A percentile compares a stretch with the other conserved stretches of the same genome.
Conservation (phyloP, 2,888 invertebrate genomes). For the Amorpha juglandis region DNA sequence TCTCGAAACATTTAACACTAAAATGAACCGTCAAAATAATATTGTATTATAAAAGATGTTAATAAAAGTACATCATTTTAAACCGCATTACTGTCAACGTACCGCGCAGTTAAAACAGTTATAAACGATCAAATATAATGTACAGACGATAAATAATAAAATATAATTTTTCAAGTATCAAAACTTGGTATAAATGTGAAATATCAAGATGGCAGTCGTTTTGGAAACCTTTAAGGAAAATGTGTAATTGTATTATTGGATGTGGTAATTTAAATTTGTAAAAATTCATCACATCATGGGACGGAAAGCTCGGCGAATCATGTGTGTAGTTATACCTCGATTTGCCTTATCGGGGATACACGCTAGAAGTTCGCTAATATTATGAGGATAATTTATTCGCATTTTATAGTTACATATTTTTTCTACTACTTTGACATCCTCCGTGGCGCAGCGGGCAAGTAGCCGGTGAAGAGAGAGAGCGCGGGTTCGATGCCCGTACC, state of each 20-base stretch:
- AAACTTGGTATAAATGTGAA: neutral
- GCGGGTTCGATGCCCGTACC: too few relatives aligned
- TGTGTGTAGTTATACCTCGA: too few relatives aligned
- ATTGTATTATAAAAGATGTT: constrained; percentile 13
- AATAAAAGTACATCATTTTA: constrained; percentile 18
- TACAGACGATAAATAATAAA: constrained; percentile 14
- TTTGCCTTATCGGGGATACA: too few relatives aligned
- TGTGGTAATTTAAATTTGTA: neutral
- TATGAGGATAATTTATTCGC: too few relatives aligned
- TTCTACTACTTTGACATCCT: too few relatives aligned
- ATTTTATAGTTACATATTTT: too few relatives aligned
- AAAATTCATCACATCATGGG: neutral
- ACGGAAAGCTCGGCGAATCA: neutral
- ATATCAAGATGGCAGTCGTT: neutral
- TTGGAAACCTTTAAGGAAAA: neutral
- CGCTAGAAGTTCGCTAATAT: too few relatives aligned
- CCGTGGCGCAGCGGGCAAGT: too few relatives aligned
- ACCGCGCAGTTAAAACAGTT: constrained; percentile 7
- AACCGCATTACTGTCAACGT: constrained; percentile 12
- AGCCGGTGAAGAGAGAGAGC: too few relatives aligned
- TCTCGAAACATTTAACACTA: neutral
- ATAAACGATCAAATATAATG: constrained; percentile 16
- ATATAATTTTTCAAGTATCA: neutral
- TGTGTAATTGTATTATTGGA: neutral
- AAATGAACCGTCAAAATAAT: constrained; percentile 12